These are phyloP conservation scores for Brachionus angularis DNA, from an alignment of 1,140 invertebrate species.

Conservation along the genomic window DNA sequence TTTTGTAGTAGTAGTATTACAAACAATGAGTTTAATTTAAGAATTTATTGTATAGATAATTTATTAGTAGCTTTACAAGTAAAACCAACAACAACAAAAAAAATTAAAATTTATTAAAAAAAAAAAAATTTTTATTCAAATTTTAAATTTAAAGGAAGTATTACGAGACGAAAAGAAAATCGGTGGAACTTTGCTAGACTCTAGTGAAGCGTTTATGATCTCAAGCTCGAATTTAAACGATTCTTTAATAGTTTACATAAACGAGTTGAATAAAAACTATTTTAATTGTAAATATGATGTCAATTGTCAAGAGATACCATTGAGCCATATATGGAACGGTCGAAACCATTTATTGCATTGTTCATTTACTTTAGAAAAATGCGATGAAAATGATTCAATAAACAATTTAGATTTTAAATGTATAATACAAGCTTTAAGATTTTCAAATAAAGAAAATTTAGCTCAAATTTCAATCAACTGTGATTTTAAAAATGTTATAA, in stretches of 20 bases:
- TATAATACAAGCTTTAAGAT: too few relatives aligned
- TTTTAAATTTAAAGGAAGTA: background rate
- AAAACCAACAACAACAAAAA: background rate
- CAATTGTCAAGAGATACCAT: slow-evolving; percentile 28
- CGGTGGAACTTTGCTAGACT: slow-evolving; percentile 12
- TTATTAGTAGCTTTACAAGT: slow-evolving; percentile 10
- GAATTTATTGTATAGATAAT: slow-evolving; percentile 34
- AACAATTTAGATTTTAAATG: too few relatives aligned
- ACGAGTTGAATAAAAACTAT: slow-evolving; percentile 8
- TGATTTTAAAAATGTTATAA: background rate
- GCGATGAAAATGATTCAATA: too few relatives aligned
- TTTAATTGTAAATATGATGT: slow-evolving; percentile 38
- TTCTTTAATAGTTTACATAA: background rate
- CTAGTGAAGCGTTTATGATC: slow-evolving; percentile 23
- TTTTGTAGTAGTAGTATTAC: slow-evolving; percentile 20
- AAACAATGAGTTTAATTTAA: slow-evolving; percentile 10
- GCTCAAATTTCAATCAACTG: background rate
- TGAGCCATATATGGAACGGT: slow-evolving; percentile 28
- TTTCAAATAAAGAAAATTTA: background rate
- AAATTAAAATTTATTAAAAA: background rate
- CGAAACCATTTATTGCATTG: slow-evolving; percentile 38
- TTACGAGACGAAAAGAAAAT: slow-evolving; percentile 32
- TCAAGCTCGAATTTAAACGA: slow-evolving; percentile 11
- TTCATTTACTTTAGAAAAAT: slow-evolving; percentile 27
- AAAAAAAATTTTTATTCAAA: too few relatives aligned